Evolutionary conservation across 2,888 invertebrate species (phyloP).

Genomic region (Cryptus viduatorius): DNA sequence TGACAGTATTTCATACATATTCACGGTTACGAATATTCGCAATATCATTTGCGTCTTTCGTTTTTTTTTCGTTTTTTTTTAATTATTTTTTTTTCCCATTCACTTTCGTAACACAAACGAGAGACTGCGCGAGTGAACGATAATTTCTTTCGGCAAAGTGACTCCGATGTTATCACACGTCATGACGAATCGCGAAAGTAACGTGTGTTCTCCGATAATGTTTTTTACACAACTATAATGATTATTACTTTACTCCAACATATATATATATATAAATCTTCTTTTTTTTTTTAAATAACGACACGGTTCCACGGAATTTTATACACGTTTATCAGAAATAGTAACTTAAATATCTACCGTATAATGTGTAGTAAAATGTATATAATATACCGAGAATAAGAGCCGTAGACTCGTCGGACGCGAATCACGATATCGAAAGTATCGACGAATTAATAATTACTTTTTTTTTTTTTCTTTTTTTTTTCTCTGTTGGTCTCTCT

Average conservation of each 20-base stretch:
- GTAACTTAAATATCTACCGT: slow-evolving; percentile 66
- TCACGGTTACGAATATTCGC: background rate
- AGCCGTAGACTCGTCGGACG: slow-evolving; percentile 61
- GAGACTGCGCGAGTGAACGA: slow-evolving; percentile 47
- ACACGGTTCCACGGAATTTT: slow-evolving; percentile 67
- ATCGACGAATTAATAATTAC: slow-evolving; percentile 28
- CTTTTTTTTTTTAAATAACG: slow-evolving; percentile 50
- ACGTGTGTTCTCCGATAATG: slow-evolving; percentile 24
- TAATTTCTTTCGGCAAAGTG: slow-evolving; percentile 26
- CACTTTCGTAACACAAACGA: background rate
- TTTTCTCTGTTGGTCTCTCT: slow-evolving; percentile 21
- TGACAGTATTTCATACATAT: slow-evolving; percentile 61
- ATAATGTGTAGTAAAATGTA: slow-evolving; percentile 78
- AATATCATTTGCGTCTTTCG: slow-evolving; percentile 7
- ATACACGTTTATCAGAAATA: slow-evolving; percentile 66
- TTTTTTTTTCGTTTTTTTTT: slow-evolving; percentile 15
- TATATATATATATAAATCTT: slow-evolving; percentile 20
- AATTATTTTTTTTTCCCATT: background rate
- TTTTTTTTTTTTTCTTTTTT: slow-evolving; percentile 27
- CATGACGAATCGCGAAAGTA: slow-evolving; percentile 24
- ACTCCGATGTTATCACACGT: slow-evolving; percentile 15
- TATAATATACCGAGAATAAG: slow-evolving; percentile 71
- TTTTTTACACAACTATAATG: slow-evolving; percentile 49
- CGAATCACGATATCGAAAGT: slow-evolving; percentile 59
- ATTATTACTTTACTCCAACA: slow-evolving; percentile 14